Evolutionary conservation across 2,888 invertebrate genomes (phyloP), one percentile per base, ranked within the genome.

Genomic region (Eupelmus urozonus): DNA sequence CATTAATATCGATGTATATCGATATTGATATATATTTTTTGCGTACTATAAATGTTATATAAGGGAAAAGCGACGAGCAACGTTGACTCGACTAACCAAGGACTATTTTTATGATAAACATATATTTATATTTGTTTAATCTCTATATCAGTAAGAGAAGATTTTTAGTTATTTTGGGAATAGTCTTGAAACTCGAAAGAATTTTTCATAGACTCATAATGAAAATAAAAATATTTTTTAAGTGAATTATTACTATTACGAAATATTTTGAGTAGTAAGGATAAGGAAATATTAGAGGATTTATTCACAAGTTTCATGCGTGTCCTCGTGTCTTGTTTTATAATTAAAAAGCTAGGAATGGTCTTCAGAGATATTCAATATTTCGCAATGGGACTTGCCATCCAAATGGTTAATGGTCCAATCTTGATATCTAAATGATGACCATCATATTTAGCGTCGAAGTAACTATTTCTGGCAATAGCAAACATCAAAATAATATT

Each of bases 51-150:
- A 63, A 72, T n/a, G 20, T 53, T 53, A 27, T 34, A 57, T 13
- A 62, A 53, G 45, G 25, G 25, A 11, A 23, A 69, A 69, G 53
- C 25, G 2, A 42, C 67, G 42, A 69, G 29, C 20, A 74, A 5
- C 29, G 29, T 69, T 53, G 42, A 75, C 49, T 57, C 40, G 40
- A 45, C 65, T 71, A 34, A 71, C 49, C 18, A 51, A 76, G 53
- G 53, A 62, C 20, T 65, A 71, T 55, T 59, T 49, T 76, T 40
- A 51, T 1, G 51, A 16, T 75, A 66, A 49, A 29, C 27, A 18
- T 60, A 18, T 53, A 20, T 59, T 60, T 25, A 63, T 34, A 9
- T 67, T 49, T 59, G 18, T 66, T 74, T 51, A 45, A 5, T 42
- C 23, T 49, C 57, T 57, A n/a, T n/a, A n/a, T n/a, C n/a, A n/a